Conservation (phyloP, 2,888 invertebrate species). For the Monoplex corrugatus region DNA sequence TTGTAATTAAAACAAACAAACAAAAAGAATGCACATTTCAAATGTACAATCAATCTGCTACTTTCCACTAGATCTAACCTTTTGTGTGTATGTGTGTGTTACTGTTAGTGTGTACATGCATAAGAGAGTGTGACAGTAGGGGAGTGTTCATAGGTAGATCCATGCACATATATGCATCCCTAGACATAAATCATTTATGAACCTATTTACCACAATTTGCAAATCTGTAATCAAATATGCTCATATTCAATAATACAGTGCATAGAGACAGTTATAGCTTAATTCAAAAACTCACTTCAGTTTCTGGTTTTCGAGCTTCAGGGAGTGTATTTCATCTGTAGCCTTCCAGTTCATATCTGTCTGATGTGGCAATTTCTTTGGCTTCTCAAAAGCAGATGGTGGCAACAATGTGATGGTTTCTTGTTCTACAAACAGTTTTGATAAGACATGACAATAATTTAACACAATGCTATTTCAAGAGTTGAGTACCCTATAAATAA, state of each 20-base stretch:
- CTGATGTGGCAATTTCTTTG: background rate
- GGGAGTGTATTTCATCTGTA: conserved; percentile 66
- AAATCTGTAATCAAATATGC: too few species aligned
- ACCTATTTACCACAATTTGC: too few species aligned
- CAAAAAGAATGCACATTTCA: too few species aligned
- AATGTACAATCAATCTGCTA: too few species aligned
- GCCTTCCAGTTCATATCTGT: conserved; percentile 55
- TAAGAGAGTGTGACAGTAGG: background rate
- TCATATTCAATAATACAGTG: too few species aligned
- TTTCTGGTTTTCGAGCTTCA: conserved; percentile 68
- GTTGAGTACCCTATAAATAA: too few species aligned
- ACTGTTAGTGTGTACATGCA: background rate
- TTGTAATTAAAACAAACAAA: too few species aligned
- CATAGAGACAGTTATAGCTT: too few species aligned
- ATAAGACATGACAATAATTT: background rate
- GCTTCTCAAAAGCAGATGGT: conserved; percentile 71
- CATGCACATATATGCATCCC: too few species aligned
- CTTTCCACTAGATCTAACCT: too few species aligned
- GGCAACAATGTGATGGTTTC: conserved; percentile 61
- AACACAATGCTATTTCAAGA: too few species aligned
- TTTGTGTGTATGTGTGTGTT: background rate
- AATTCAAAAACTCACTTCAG: conserved; percentile 61
- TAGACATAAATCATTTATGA: too few species aligned
- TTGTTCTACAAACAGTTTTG: background rate
- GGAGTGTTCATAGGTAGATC: background rate